Evolutionary conservation across 2,888 invertebrate genomes (phyloP), one percentile per base, ranked within the genome.

Genomic region (Nymphalis polychloros): DNA sequence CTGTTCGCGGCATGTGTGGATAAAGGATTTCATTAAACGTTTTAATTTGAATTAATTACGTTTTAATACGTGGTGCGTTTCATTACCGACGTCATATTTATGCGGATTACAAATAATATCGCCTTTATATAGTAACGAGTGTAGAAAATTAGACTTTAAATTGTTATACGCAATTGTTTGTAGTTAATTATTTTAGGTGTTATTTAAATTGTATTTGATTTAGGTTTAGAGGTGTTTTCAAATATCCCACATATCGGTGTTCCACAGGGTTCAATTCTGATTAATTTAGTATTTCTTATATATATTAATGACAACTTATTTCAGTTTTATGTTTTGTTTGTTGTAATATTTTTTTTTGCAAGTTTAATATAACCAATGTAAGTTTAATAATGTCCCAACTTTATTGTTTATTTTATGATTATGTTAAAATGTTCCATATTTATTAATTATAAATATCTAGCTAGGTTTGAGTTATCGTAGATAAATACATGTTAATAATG

Each of bases 11-110:
- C 73, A 70, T 74, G 71, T 72, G 70, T 71, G 68, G 64, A 64
- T 73, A 76, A 76, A 76, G 75, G 71, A 71, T 75, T 75, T 73
- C 71, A 72, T 72, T 73, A 72, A 72, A 69, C 72, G 67, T 73
- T 76, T 77, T 75, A 73, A 76, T 76, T 73, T 72, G 72, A 70
- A 76, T 76, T 75, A 77, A 77, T 74, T 70, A 65, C 63, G 70
- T 72, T 77, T 76, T 75, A 77, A 77, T 77, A 73, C 72, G 73
- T 64, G 41, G 50, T 70, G 64, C 68, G 70, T 69, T 69, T 69
- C 68, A 69, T 69, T 69, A 61, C 61, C 41, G 49, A 46, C 68
- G 61, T 69, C 68, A 69, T 61, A 64, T 64, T 57, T 67, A 63
- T 59, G 46, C 47, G 63, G 61, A 49, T 67, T 67, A 47, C 49